Percentiles rank a stretch among this genome's conserved stretches.
Conservation (phyloP, 53 echinoderm and acorn worm species). For the Astropecten irregularis region DNA sequence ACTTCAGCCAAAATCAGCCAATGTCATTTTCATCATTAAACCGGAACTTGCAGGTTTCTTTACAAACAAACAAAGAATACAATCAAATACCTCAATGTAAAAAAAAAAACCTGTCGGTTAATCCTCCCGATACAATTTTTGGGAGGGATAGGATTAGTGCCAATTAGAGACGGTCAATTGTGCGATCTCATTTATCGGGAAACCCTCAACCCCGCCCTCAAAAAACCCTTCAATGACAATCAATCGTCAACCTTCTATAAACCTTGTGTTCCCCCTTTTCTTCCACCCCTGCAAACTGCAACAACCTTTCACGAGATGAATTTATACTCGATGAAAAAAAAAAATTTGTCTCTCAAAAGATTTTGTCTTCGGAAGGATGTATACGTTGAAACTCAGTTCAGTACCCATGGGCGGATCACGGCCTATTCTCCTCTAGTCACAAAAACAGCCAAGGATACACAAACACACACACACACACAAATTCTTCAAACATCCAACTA, state of each 20-base stretch:
- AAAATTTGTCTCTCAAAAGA: too few relatives aligned
- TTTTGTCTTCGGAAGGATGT: too few relatives aligned
- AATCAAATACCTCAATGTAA: too few relatives aligned
- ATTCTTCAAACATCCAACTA: conserved; percentile 3
- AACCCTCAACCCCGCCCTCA: background rate
- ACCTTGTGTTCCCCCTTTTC: background rate
- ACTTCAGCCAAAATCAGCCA: background rate
- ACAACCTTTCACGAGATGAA: too few relatives aligned
- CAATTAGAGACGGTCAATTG: background rate
- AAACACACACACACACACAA: conserved; percentile 17
- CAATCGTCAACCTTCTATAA: too few relatives aligned
- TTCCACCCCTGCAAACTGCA: background rate
- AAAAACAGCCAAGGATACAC: conserved; percentile 9
- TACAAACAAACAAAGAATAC: too few relatives aligned
- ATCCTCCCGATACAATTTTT: background rate
- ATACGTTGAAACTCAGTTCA: too few relatives aligned
- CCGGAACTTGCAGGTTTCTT: background rate
- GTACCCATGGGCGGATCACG: background rate
- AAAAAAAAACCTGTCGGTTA: too few relatives aligned
- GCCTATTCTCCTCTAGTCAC: background rate
- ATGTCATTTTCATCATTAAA: conserved; percentile 14
- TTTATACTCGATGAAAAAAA: too few relatives aligned
- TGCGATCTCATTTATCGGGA: background rate
- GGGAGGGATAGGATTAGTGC: background rate
- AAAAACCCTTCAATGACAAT: too few relatives aligned